Base-by-base conservation (phyloP, 2,888 invertebrate genomes). In the Molorchus minor region DNA sequence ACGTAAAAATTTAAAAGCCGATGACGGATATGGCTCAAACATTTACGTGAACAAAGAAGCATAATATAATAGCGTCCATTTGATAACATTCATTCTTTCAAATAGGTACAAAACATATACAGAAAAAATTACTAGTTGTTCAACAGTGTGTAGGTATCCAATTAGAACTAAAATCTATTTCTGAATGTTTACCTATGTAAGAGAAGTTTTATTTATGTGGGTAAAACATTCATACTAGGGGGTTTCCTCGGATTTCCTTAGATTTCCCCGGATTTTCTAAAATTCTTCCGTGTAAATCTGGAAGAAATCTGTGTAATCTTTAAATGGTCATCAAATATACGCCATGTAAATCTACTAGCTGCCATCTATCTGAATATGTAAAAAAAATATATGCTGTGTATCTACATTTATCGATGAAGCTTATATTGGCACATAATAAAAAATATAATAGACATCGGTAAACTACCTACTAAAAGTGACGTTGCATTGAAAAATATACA, bases 361-460 rank as follows among this genome's bases (percentile, higher is more conserved):
- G 49, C 36, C n/a, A 49, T 45, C 40, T 54, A 54, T 38, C 12
- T 35, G 29, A 17, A 20, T 46, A 56, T 30, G 36, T 30, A 47
- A 47, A 56, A 40, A 56, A 55, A 38, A 47, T 56, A 38, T 38
- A 33, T 30, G 38, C 30, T 30, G 46, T 56, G 51, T 53, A 44
- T 54, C 56, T 61, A 58, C 45, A 56, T 47, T 29, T 43, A 29
- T 52, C 46, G 25, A 55, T 61, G 58, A 67, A 64, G 65, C 67
- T 65, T 58, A n/a, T n/a, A 60, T 67, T 67, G 67, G 67, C 67
- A 67, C 67, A 65, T 67, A 64, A 62, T 62, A 67, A 62, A 64
- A 61, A 65, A 58, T 55, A 59, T 59, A 55, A 52, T 52, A 7
- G 13, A 41, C 29, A 41, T 29, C 29, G 47, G 47, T 25, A 5